Evolutionary conservation across 1,140 invertebrate species (phyloP), one percentile per base, ranked within the genome.

Genomic region (Achroia grisella): DNA sequence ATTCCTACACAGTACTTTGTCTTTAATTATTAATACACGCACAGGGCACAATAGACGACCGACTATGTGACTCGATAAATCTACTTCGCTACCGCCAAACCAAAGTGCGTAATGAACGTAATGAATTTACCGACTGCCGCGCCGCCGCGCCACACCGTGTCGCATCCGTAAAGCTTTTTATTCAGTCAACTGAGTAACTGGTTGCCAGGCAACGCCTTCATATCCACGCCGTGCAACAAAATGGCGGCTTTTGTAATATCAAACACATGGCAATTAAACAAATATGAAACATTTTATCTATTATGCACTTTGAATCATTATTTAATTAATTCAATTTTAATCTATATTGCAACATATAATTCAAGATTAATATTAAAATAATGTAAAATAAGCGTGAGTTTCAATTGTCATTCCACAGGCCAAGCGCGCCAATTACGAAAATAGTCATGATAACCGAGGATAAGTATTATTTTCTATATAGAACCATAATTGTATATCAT

Each of bases 141-240:
- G 54, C 35, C 39, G 34, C 44, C 54, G 56, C 37, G 45, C 48
- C 43, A 59, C 52, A 23, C 27, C 33, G 39, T 44, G 27, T 39
- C 49, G 37, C 40, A 35, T 37, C 44, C 34, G 44, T 14, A 41
- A 39, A 35, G 34, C 49, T 43, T n/a, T n/a, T n/a, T n/a, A n/a
- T n/a, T 39, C 39, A 50, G 43, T 51, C 48, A 63, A 59, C 44
- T 58, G 70, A 60, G 52, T 49, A 52, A 62, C 59, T 59, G 56
- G 67, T 72, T 69, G 67, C 72, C 58, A 52, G 57, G 69, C 64
- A 71, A 71, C 69, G 69, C 66, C 57, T 48, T 54, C 50, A 47
- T 60, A 63, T 49, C 57, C 48, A 54, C 28, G 49, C 39, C 35
- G 55, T 39, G 41, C 37, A 47, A 65, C 71, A 75, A 75, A 70